Evolutionary conservation across 1,140 invertebrate genomes (phyloP).

Genomic region (Thalassaphorura encarpata): DNA sequence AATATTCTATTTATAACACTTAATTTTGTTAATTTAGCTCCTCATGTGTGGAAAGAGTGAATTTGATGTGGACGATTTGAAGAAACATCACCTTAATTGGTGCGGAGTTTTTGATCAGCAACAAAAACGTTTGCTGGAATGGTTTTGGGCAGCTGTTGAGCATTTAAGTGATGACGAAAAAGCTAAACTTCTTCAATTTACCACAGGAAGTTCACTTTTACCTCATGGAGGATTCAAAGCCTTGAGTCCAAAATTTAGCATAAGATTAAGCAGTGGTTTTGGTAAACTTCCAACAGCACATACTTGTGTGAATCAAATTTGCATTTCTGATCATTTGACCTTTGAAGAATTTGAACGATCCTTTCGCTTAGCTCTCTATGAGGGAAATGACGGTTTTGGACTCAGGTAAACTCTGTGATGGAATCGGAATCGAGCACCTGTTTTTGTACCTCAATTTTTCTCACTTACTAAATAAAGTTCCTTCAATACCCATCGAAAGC

Average conservation of each 20-base stretch:
- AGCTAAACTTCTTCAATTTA: constrained; percentile 83
- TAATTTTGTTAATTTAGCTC: constrained; percentile 8
- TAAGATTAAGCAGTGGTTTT: constrained; percentile 69
- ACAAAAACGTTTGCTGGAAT: constrained; percentile 58
- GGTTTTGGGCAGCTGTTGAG: constrained; percentile 88
- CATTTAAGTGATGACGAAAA: constrained; percentile 87
- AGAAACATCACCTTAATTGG: constrained; percentile 50
- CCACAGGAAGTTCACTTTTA: constrained; percentile 80
- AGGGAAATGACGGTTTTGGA: constrained; percentile 89
- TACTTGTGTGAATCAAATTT: constrained; percentile 63
- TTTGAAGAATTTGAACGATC: constrained; percentile 89
- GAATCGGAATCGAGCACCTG: too few species aligned
- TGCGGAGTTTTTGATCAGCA: neutral
- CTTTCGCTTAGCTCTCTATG: constrained; percentile 78
- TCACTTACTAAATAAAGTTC: too few species aligned
- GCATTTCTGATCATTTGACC: constrained; percentile 76
- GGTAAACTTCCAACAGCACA: constrained; percentile 80
- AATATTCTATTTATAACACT: neutral
- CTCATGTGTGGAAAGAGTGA: constrained; percentile 22
- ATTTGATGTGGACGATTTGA: constrained; percentile 20
- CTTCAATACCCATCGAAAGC: too few species aligned
- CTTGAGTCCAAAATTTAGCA: constrained; percentile 78
- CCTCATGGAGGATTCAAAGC: constrained; percentile 80
- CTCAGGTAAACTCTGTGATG: too few species aligned
- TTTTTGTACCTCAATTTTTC: too few species aligned